phyloP scores from a whole-genome alignment of 2,888 invertebrate genomes.

The Desoria tigrina region DNA sequence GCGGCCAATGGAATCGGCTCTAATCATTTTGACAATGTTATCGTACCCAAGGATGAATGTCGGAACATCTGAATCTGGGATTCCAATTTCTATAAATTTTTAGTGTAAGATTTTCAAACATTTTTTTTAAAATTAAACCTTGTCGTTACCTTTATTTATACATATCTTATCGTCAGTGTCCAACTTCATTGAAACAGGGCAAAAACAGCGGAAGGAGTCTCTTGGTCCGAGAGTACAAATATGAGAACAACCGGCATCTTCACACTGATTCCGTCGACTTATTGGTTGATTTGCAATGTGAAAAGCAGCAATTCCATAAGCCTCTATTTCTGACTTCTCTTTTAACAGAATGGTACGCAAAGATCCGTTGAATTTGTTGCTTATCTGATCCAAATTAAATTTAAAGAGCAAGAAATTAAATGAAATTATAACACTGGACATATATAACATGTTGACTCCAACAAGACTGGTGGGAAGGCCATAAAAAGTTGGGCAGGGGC shows the following conservation, averaged over 20 bases:
- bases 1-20: constrained; percentile 56
- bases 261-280: constrained; percentile 64
- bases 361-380: constrained; percentile 75
- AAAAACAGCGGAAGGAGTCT: constrained; percentile 64
- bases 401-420: too few relatives aligned
- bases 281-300: constrained; percentile 67
- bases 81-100: too few relatives aligned
- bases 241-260: constrained; percentile 68
- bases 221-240: constrained; percentile 71
- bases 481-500: too few relatives aligned
- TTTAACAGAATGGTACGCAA: constrained; percentile 63
- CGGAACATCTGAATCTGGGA: constrained; percentile 32
- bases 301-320: constrained; percentile 72
- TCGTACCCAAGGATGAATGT: constrained; percentile 54
- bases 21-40: constrained; percentile 55
- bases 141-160: too few relatives aligned
- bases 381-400: too few relatives aligned
- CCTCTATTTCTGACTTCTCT: constrained; percentile 59
- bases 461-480: too few relatives aligned
- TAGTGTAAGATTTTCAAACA: too few relatives aligned
- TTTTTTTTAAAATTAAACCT: too few relatives aligned
- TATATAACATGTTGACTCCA: too few relatives aligned
- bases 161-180: constrained; percentile 32
- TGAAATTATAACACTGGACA: too few relatives aligned
- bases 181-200: constrained; percentile 69